Base-by-base conservation (phyloP, 2,113 vertebrate genomes). In the Tor tambroides region DNA sequence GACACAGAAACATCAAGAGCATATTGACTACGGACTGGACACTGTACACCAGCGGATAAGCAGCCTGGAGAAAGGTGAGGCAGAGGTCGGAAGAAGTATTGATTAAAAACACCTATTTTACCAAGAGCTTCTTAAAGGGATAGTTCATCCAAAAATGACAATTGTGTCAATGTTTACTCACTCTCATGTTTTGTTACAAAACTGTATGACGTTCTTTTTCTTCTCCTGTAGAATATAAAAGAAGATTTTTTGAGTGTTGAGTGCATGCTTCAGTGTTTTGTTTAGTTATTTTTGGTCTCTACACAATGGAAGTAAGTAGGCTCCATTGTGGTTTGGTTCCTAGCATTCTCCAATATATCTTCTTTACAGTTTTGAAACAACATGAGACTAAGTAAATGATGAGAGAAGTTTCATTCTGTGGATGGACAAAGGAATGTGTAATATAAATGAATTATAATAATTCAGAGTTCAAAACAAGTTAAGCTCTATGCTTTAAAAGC, bases 31-130 rank as follows among this genome's bases (percentile, higher is more conserved):
- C 87, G 96, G 96, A 88, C 94, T 99, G 89, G 94, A 92, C 8
- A 93, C 95, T 23, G 94, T 99, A 23, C 96, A 97, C 85, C 97
- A 95, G 78, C 95, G 97, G 0, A 91, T 99, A 43, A 92, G 90
- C 0, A 96, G 96, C 75, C 95, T 99, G 93, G 98, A 99, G 90
- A 96, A 96, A 0, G 97, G 98, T 99, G 86, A 91, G 94, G 26
- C 6, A 7, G 28, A 54, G 76, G 74, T 49, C 2, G 0, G 43
- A 21, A 19, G 75, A 32, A 32, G 54, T 51, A 54, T 78, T 21
- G 43, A 78, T 78, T 78, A 30, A 51, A 15, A 26, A 26, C 0
- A 49, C 2, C 7, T 4, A 9, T 49, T 17, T 17, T 15, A 78
- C 26, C 6, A 26, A 49, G 14, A 30, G 15, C 74, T 77, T 49